Conservation (phyloP, 2,113 vertebrate genomes). For the Ancistrus triradiatus region DNA sequence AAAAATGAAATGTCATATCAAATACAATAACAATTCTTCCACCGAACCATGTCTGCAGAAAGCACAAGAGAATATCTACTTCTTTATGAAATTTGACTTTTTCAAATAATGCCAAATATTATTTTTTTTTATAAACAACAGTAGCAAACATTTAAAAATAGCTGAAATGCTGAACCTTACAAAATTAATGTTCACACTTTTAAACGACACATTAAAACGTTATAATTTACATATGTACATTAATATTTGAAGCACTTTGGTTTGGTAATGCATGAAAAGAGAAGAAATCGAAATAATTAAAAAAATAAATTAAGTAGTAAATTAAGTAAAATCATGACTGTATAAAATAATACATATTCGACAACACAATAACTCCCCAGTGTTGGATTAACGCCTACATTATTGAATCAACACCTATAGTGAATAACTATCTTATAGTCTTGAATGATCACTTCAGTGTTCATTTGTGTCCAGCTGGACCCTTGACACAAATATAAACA, state of each 20-base stretch:
- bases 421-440: conserved; percentile 4
- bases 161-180: conserved; percentile 54
- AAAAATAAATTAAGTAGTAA: conserved; percentile 76
- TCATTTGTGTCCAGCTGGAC: background rate
- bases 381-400: background rate
- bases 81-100: conserved; percentile 56
- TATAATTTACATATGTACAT: conserved; percentile 70
- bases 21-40: conserved; percentile 58
- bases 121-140: conserved; percentile 73
- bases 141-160: conserved; percentile 66
- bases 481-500: too few relatives aligned
- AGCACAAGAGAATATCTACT: conserved; percentile 53
- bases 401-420: background rate
- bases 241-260: conserved; percentile 73
- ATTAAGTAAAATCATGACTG: conserved; percentile 57
- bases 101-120: conserved; percentile 46
- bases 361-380: conserved; percentile 36
- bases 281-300: conserved; percentile 50
- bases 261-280: conserved; percentile 66
- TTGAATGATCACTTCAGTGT: too few relatives aligned
- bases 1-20: conserved; percentile 64
- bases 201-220: conserved; percentile 59
- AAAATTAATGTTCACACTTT: conserved; percentile 64
- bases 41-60: conserved; percentile 51
- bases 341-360: conserved; percentile 65